These are phyloP conservation scores for Mactromeris polynyma DNA, from an alignment of 2,888 invertebrate genomes.

Conservation along the genomic window DNA sequence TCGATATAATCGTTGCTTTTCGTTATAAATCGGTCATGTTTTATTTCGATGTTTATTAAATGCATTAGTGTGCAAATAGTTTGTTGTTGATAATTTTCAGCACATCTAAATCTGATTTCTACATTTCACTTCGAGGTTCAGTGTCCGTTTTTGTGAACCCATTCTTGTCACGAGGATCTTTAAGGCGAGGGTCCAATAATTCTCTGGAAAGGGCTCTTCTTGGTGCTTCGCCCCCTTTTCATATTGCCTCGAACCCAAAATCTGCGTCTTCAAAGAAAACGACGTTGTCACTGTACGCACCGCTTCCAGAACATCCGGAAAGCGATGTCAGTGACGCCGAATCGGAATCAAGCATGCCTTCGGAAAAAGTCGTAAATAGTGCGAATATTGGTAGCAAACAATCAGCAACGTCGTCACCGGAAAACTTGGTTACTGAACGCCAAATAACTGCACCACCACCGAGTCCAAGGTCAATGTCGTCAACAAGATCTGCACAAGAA, in stretches of 20 bases:
- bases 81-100: background rate
- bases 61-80: too few relatives aligned
- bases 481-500: conserved; percentile 36
- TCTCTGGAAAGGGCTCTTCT: conserved; percentile 28
- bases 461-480: conserved; percentile 45
- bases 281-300: conserved; percentile 22
- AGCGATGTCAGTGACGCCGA: conserved; percentile 46
- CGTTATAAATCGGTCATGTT: too few relatives aligned
- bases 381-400: conserved; percentile 33
- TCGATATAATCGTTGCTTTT: too few relatives aligned
- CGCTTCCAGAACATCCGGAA: conserved; percentile 35
- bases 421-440: background rate
- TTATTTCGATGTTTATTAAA: too few relatives aligned
- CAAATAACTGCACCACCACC: background rate
- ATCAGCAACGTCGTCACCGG: background rate
- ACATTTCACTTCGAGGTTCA: conserved; percentile 55
- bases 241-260: conserved; percentile 24
- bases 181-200: conserved; percentile 30
- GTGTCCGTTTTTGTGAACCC: conserved; percentile 60
- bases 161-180: conserved; percentile 40
- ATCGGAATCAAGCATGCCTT: background rate
- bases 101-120: conserved; percentile 19
- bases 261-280: conserved; percentile 57
- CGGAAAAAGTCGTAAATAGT: conserved; percentile 20
- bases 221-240: background rate